phyloP scores from a whole-genome alignment of 2,888 invertebrate species.

The Doris montereyensis region DNA sequence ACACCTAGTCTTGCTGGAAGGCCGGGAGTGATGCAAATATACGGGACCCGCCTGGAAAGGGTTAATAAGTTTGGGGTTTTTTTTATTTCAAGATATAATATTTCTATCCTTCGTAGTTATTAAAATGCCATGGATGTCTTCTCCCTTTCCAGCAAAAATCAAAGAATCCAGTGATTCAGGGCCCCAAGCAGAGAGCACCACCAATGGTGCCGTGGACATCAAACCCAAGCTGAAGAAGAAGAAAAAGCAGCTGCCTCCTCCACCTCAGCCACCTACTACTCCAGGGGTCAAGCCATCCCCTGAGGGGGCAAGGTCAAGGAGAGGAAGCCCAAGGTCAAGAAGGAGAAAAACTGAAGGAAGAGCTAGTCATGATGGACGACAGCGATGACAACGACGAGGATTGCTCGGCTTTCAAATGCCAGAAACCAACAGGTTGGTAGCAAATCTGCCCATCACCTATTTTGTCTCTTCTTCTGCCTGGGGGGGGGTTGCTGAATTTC shows the following conservation, averaged over 20 bases:
- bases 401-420: constrained; percentile 70
- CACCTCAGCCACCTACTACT: too few species aligned
- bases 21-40: too few species aligned
- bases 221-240: constrained; percentile 50
- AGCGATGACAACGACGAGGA: constrained; percentile 66
- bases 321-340: constrained; percentile 59
- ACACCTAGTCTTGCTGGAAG: too few species aligned
- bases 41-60: too few species aligned
- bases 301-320: constrained; percentile 40
- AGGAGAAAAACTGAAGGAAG: constrained; percentile 52
- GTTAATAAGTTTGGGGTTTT: background rate
- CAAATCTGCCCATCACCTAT: too few species aligned
- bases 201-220: constrained; percentile 38
- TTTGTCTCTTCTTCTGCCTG: too few species aligned
- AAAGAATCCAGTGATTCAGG: constrained; percentile 16
- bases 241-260: constrained; percentile 38
- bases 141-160: constrained; percentile 24
- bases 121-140: background rate
- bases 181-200: background rate
- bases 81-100: background rate
- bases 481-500: too few species aligned
- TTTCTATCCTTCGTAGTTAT: background rate
- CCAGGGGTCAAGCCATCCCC: too few species aligned
- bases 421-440: constrained; percentile 65
- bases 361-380: constrained; percentile 58